Evolutionary conservation across 2,113 vertebrate genomes (phyloP).

Genomic region (Mus pahari): DNA sequence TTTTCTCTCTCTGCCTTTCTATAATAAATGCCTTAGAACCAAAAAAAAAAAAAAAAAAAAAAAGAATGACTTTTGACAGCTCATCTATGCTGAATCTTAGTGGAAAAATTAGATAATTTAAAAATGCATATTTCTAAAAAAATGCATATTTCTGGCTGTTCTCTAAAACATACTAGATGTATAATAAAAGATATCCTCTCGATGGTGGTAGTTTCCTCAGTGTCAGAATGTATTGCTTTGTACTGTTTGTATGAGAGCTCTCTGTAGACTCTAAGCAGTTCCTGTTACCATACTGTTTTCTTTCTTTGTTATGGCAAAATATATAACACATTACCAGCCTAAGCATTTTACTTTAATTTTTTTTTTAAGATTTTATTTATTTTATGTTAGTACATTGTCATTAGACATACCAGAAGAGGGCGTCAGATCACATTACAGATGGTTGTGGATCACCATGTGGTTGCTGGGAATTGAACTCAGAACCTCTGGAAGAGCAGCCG

Average conservation of each 20-base stretch:
- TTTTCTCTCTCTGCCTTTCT: too few relatives aligned
- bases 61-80: background rate
- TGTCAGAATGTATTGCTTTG: background rate
- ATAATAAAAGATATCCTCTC: background rate
- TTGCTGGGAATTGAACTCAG: too few relatives aligned
- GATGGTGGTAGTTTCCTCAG: constrained; percentile 32
- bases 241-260: background rate
- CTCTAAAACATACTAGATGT: too few relatives aligned
- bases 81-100: constrained; percentile 38
- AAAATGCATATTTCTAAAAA: constrained; percentile 38
- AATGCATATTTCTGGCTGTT: background rate
- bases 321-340: background rate
- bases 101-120: background rate
- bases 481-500: too few relatives aligned
- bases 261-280: background rate
- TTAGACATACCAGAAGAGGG: too few relatives aligned
- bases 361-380: background rate
- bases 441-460: too few relatives aligned
- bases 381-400: too few relatives aligned
- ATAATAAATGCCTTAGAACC: too few relatives aligned
- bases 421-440: too few relatives aligned
- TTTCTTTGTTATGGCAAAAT: background rate
- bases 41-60: too few relatives aligned
- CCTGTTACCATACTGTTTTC: background rate
- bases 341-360: background rate